Percentiles rank a stretch among this genome's conserved stretches.
These are phyloP conservation scores for Bufo gargarizans DNA, from an alignment of 2,113 vertebrate species.

Conservation along the genomic window DNA sequence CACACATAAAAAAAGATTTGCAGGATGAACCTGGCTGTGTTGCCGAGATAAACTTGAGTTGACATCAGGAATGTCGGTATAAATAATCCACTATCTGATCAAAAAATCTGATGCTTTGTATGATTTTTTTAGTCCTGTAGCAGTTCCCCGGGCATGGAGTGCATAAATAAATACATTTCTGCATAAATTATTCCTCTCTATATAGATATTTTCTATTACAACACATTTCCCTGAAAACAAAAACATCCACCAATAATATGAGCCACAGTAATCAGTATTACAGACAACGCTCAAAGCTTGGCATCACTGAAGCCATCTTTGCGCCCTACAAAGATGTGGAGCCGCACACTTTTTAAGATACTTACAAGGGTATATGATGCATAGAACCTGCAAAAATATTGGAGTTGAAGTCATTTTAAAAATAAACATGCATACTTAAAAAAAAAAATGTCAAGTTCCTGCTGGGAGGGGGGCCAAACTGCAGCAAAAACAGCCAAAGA, in stretches of 20 bases:
- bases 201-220: background rate
- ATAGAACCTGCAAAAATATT: slow-evolving; percentile 43
- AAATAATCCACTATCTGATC: too few species aligned
- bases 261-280: background rate
- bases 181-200: background rate
- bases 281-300: background rate
- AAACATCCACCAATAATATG: background rate
- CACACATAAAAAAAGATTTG: background rate
- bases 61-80: background rate
- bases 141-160: background rate
- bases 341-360: background rate
- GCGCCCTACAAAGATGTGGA: background rate
- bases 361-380: background rate
- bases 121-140: background rate
- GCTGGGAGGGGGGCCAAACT: slow-evolving; percentile 15
- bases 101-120: background rate
- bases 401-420: background rate
- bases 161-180: background rate
- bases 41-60: background rate
- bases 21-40: background rate
- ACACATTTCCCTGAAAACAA: slow-evolving; percentile 4
- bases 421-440: background rate
- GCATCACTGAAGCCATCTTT: background rate
- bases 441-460: background rate
- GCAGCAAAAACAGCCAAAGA: slow-evolving; percentile 25